Evolutionary conservation across 2,113 vertebrate genomes (phyloP).

Genomic region (Nanorana parkeri): DNA sequence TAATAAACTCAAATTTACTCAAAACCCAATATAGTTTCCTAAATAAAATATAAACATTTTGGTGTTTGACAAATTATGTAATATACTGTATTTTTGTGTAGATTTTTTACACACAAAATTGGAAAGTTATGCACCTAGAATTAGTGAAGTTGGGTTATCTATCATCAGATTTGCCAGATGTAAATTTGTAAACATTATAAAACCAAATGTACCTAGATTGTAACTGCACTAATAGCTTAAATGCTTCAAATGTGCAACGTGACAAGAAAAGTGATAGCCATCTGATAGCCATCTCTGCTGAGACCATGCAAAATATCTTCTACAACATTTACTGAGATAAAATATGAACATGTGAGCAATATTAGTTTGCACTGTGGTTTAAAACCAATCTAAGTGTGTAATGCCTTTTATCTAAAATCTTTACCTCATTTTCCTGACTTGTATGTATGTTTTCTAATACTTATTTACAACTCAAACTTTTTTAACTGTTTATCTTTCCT

Average conservation of each 20-base stretch:
- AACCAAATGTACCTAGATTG: conserved; percentile 33
- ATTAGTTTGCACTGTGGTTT: conserved; percentile 38
- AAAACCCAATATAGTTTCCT: too few species aligned
- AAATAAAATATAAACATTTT: too few species aligned
- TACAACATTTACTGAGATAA: conserved; percentile 28
- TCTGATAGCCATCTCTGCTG: conserved; percentile 31
- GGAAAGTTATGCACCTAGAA: not conserved
- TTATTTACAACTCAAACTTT: not conserved
- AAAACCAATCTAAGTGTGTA: conserved; percentile 1
- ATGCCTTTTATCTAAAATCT: conserved; percentile 31
- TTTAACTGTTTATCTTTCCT: not conserved
- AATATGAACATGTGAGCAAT: conserved; percentile 12
- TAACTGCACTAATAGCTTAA: conserved; percentile 13
- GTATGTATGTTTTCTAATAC: conserved; percentile 17
- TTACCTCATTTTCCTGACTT: conserved; percentile 25
- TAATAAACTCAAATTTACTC: too few species aligned
- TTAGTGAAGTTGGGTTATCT: conserved; percentile 27
- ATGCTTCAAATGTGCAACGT: conserved; percentile 8
- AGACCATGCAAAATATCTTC: conserved; percentile 18
- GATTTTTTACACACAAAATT: not conserved
- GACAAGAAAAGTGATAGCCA: not conserved
- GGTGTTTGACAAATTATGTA: too few species aligned
- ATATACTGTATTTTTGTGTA: too few species aligned
- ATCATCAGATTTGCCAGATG: not conserved
- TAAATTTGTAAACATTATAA: not conserved